Percentiles rank a stretch among this genome's conserved stretches.
Evolutionary conservation across 2,113 vertebrate species (phyloP).

Genomic region (Campylorhamphus procurvoides): DNA sequence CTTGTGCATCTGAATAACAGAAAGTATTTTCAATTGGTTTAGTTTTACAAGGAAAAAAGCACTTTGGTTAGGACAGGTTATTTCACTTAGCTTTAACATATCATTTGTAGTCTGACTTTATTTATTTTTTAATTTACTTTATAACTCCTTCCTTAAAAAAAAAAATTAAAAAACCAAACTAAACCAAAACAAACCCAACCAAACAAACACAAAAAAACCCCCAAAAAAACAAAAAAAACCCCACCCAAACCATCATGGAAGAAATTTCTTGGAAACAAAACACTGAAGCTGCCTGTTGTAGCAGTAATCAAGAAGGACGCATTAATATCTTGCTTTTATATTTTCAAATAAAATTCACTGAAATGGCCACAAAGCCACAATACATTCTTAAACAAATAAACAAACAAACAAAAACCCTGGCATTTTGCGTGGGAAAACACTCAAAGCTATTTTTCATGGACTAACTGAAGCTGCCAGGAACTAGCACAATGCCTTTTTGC

Average conservation of each 20-base stretch:
- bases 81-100: not conserved
- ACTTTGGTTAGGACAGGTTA: not conserved
- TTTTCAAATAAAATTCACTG: not conserved
- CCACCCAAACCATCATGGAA: not conserved
- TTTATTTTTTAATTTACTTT: not conserved
- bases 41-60: not conserved
- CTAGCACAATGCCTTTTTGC: not conserved
- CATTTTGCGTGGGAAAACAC: not conserved
- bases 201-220: no score
- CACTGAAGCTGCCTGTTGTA: not conserved
- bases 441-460: not conserved
- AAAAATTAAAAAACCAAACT: not conserved
- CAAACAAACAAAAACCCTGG: not conserved
- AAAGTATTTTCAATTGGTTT: not conserved
- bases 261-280: not conserved
- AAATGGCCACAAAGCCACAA: not conserved
- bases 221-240: no score
- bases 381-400: no score
- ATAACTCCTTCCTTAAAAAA: not conserved
- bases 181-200: not conserved
- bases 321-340: not conserved
- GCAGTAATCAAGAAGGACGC: not conserved
- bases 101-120: not conserved
- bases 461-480: not conserved
- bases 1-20: not conserved